Evolutionary conservation across 2,888 invertebrate genomes (phyloP), one percentile per base, ranked within the genome.

Genomic region (Celastrina argiolus): DNA sequence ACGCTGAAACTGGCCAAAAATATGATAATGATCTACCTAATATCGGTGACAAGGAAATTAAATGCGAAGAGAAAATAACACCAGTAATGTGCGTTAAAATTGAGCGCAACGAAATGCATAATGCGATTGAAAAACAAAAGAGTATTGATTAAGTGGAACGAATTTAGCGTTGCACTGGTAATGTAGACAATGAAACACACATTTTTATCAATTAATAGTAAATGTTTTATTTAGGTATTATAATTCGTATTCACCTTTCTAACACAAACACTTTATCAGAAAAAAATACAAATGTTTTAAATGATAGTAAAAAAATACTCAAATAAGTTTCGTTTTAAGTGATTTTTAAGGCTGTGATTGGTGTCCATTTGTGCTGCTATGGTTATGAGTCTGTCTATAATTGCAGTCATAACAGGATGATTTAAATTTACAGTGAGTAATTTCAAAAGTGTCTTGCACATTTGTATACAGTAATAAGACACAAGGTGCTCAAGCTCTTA

Each of bases 31-130:
- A 5, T 7, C 7, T 56, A 26, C 18, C 12, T 56, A 26, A 59
- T 8, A 28, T 10, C 4, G 22, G 34, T 22, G 61, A 39, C 8
- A 42, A 64, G n/a, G 28, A 16, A 16, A 64, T 10, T 58, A 7
- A 42, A 56, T 56, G 45, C 66, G 56, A 16, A 36, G 39, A 51
- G 6, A 41, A 36, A 42, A 18, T 12, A 34, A 56, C 51, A 12
- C 22, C 51, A 51, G 51, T 51, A 10, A 51, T 51, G 22, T 51
- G 51, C 12, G 51, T 51, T 1, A 51, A 26, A 22, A 22, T 51
- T 4, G 22, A 51, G 1, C 22, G 22, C 0, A 51, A 51, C 51
- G 51, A 51, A 51, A 26, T 51, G 3, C 12, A 51, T 51, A 51
- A 8, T 26, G 12, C 14, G 1, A 14, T 14, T 51, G 22, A 51